Percentiles rank a stretch among this genome's conserved stretches.
Conservation (phyloP, 2,797 vertebrate species). For the Pseudomugil gertrudae region DNA sequence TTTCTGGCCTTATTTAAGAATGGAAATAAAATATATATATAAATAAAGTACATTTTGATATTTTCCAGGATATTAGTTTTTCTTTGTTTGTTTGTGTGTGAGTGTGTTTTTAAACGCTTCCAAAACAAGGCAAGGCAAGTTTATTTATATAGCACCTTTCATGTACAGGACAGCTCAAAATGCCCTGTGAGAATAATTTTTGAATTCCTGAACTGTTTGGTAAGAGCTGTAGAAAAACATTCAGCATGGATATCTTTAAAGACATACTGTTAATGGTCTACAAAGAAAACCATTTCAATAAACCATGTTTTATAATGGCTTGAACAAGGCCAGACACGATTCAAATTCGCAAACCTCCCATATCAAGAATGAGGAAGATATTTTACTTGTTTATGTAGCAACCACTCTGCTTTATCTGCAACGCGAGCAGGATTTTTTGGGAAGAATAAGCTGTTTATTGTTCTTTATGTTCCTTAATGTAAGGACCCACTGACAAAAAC, state of each 20-base stretch:
- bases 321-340: constrained; percentile 45
- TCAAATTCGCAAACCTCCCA: constrained; percentile 25
- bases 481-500: constrained; percentile 44
- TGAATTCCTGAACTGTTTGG: constrained; percentile 16
- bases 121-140: too few relatives aligned
- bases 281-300: constrained; percentile 17
- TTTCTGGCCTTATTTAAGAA: too few relatives aligned
- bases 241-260: constrained; percentile 31
- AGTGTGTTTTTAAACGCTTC: too few relatives aligned
- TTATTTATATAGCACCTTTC: too few relatives aligned
- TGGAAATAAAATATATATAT: too few relatives aligned
- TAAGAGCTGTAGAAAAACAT: constrained; percentile 15
- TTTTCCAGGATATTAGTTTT: too few relatives aligned
- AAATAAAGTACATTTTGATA: too few relatives aligned
- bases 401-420: constrained; percentile 22
- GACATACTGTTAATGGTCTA: constrained; percentile 14
- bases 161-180: too few relatives aligned
- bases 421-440: constrained; percentile 21
- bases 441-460: constrained; percentile 37
- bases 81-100: too few relatives aligned
- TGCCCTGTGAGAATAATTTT: constrained; percentile 1
- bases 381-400: constrained; percentile 35
- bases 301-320: constrained; percentile 17
- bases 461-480: constrained; percentile 34
- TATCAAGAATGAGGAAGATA: constrained; percentile 58